phyloP scores from a whole-genome alignment of 2,888 invertebrate genomes.

The Epinotia ramella region DNA sequence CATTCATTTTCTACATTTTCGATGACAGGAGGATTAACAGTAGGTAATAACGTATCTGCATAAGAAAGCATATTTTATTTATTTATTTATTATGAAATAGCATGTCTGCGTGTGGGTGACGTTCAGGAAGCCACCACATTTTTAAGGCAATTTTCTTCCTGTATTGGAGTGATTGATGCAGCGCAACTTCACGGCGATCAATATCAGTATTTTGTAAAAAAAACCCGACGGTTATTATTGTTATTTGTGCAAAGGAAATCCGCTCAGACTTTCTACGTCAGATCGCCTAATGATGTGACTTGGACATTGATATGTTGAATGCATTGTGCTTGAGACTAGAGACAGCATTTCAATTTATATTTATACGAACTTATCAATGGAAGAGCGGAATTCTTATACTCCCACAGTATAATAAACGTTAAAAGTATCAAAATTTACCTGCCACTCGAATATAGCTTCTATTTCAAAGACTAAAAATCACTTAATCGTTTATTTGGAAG shows the following conservation, averaged over 20 bases:
- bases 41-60: not conserved
- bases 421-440: slow-evolving; percentile 6
- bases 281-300: not conserved
- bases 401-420: slow-evolving; percentile 20
- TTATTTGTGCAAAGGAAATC: slow-evolving; percentile 1
- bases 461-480: not conserved
- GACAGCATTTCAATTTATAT: not conserved
- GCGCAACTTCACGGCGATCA: slow-evolving; percentile 1
- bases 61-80: too few species aligned
- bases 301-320: not conserved
- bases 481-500: not conserved
- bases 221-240: not conserved
- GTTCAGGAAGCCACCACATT: not conserved
- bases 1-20: not conserved
- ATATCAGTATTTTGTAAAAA: not conserved
- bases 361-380: slow-evolving; percentile 14
- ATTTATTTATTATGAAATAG: too few species aligned
- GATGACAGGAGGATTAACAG: not conserved
- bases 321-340: not conserved
- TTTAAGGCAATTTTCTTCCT: too few species aligned
- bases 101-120: not conserved
- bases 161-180: not conserved
- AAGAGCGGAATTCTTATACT: slow-evolving; percentile 13
- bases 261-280: not conserved
- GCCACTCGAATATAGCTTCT: not conserved